These are phyloP conservation scores for Meleagris gallopavo DNA, from an alignment of 2,113 vertebrate genomes.

Conservation along the genomic window DNA sequence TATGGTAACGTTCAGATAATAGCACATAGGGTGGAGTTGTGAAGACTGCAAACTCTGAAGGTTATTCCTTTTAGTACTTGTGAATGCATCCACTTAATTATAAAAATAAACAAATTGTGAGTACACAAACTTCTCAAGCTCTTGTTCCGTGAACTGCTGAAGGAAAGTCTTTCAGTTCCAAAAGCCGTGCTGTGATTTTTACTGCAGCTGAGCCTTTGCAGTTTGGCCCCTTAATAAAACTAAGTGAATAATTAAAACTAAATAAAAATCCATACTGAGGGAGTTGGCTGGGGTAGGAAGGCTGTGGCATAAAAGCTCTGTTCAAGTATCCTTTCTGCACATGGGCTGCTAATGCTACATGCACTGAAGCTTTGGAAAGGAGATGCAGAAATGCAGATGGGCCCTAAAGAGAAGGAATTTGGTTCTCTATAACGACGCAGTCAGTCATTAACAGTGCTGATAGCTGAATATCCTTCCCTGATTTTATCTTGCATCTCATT, in stretches of 20 bases:
- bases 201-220: neutral
- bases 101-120: neutral
- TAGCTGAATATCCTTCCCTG: rapidly evolving
- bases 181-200: neutral
- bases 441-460: neutral
- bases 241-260: too few species aligned
- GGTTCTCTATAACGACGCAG: neutral
- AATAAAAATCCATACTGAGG: neutral
- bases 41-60: neutral
- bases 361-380: neutral
- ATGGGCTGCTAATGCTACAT: rapidly evolving
- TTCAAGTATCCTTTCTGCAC: neutral
- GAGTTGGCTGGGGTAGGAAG: neutral
- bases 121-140: neutral
- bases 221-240: neutral
- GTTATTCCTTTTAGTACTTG: neutral
- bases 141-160: neutral
- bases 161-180: neutral
- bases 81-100: neutral
- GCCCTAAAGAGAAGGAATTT: neutral
- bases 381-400: neutral
- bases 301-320: neutral
- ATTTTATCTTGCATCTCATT: neutral
- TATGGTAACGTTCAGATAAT: neutral
- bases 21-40: neutral